These are phyloP conservation scores for Hydrolagus affinis DNA, from an alignment of 2,113 vertebrate genomes.

Conservation along the genomic window DNA sequence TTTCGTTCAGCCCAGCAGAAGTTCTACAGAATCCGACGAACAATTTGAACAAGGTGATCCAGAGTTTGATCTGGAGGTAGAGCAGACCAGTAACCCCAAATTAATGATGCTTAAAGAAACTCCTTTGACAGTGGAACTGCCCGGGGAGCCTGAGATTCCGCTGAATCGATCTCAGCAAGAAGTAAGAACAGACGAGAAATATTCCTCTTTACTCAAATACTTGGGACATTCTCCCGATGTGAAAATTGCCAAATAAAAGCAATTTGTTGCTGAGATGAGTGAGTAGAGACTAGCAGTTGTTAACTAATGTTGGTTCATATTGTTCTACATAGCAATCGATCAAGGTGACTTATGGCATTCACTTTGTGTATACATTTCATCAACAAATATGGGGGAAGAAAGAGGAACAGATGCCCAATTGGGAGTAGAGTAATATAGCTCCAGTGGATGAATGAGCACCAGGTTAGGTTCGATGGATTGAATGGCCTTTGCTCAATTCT, in stretches of 20 bases:
- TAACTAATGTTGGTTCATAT: too few species aligned
- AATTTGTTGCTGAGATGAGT: not conserved
- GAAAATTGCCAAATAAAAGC: not conserved
- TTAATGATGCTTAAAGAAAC: conserved; percentile 30
- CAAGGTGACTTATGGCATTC: too few species aligned
- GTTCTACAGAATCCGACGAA: conserved; percentile 45
- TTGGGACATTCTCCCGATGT: not conserved
- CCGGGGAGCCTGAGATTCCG: not conserved
- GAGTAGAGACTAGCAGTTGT: too few species aligned
- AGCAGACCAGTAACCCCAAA: conserved; percentile 35
- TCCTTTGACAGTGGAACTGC: not conserved
- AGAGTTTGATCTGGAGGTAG: conserved; percentile 59
- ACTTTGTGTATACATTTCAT: too few species aligned
- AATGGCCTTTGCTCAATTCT: too few species aligned
- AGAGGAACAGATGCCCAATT: too few species aligned
- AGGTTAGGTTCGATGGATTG: too few species aligned
- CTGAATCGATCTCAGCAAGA: not conserved
- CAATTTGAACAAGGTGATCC: conserved; percentile 61
- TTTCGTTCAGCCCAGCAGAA: conserved; percentile 49
- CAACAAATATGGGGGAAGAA: too few species aligned
- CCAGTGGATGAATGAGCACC: too few species aligned
- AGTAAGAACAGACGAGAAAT: not conserved
- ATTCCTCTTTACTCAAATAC: not conserved
- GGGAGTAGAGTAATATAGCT: too few species aligned
- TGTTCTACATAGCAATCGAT: too few species aligned